Evolutionary conservation across 2,113 vertebrate genomes (phyloP).

Genomic region (Mus spicilegus): DNA sequence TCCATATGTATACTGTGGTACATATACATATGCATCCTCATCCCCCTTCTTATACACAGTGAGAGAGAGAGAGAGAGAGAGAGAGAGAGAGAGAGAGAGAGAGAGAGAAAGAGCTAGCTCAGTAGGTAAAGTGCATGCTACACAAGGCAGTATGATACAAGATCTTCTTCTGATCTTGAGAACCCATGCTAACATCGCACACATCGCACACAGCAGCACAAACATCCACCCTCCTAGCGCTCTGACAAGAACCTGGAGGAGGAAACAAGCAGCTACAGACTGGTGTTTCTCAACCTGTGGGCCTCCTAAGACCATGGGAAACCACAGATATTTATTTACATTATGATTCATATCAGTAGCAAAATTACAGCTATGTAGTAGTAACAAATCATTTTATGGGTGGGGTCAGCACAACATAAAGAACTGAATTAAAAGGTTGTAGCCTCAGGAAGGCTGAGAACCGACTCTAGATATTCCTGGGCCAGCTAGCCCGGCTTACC

Average conservation of each 20-base stretch:
- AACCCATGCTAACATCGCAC: neutral
- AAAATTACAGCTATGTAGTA: neutral
- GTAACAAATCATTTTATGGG: neutral
- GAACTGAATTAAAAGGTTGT: neutral
- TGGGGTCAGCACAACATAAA: neutral
- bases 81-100: too few species aligned
- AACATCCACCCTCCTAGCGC: too few species aligned
- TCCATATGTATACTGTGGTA: neutral
- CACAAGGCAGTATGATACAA: neutral
- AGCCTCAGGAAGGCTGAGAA: neutral
- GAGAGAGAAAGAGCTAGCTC: too few species aligned
- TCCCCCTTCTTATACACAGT: too few species aligned
- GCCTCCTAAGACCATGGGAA: neutral
- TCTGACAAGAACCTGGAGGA: neutral
- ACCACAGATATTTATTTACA: neutral
- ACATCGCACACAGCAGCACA: rapidly evolving
- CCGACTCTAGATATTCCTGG: neutral
- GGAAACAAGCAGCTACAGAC: neutral
- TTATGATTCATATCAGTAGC: neutral
- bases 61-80: too few species aligned
- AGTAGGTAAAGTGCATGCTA: neutral
- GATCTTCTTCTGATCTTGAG: neutral
- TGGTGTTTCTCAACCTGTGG: neutral
- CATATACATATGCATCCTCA: neutral
- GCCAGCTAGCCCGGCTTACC: neutral